Conservation (phyloP, 1,140 invertebrate genomes). For the Sarcophaga peregrina region DNA sequence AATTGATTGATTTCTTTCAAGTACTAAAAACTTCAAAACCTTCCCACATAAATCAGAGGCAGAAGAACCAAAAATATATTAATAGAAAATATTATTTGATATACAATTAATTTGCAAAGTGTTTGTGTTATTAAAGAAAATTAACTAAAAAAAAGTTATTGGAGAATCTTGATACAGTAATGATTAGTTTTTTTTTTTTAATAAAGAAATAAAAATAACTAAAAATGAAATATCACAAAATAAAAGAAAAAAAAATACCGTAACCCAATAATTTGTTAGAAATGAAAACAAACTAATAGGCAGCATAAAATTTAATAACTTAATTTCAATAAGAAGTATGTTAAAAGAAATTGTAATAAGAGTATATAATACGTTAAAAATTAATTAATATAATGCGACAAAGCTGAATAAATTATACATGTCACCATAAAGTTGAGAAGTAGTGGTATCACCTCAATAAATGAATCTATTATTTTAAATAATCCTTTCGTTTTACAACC, state of each 20-base stretch:
- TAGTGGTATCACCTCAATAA: too few species aligned
- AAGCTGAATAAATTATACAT: neutral
- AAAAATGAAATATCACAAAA: neutral
- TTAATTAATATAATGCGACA: neutral
- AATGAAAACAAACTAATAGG: neutral
- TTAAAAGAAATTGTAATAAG: neutral
- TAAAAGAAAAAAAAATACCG: neutral
- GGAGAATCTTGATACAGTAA: neutral
- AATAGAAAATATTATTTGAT: conserved; percentile 16
- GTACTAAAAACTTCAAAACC: conserved; percentile 1
- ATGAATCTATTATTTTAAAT: too few species aligned
- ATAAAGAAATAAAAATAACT: neutral
- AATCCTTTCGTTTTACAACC: too few species aligned
- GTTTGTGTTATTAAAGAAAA: conserved; percentile 16
- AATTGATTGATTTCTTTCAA: too few species aligned
- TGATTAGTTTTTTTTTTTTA: conserved; percentile 9
- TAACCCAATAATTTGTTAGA: neutral
- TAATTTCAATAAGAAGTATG: neutral
- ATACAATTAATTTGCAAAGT: neutral
- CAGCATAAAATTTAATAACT: neutral
- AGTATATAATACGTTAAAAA: neutral
- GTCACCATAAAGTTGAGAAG: neutral
- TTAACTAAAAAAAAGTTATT: neutral
- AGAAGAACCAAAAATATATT: neutral
- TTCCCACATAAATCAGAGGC: neutral